Percentiles rank a stretch among this genome's conserved stretches.
Conservation (phyloP, 2,797 vertebrate genomes). For the Peromyscus nudipes region DNA sequence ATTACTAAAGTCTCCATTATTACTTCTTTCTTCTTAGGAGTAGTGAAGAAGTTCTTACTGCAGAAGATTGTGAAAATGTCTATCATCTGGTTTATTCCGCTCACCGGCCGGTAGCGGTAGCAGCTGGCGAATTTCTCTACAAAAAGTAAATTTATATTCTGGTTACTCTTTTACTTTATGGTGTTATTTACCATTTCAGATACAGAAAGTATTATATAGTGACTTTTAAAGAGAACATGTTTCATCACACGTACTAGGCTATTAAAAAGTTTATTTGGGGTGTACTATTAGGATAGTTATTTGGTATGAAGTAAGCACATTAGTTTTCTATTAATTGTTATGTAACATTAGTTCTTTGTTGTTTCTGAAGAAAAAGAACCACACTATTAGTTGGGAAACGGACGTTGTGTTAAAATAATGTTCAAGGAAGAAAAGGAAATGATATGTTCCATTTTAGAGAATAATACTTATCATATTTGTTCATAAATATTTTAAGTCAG, state of each 20-base stretch:
- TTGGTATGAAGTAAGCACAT: background rate
- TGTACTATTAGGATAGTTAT: slow-evolving; percentile 25
- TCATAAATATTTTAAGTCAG: slow-evolving; percentile 28
- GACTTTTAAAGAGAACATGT: background rate
- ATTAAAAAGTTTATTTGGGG: background rate
- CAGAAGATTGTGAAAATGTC: slow-evolving; percentile 99
- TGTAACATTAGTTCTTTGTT: slow-evolving; percentile 33
- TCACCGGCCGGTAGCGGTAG: slow-evolving; percentile 97
- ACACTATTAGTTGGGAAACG: slow-evolving; percentile 18
- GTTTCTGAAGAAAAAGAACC: background rate
- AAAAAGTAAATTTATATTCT: slow-evolving; percentile 94
- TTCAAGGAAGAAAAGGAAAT: slow-evolving; percentile 25
- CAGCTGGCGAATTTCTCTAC: slow-evolving; percentile 98
- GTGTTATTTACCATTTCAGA: slow-evolving; percentile 22
- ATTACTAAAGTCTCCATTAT: background rate
- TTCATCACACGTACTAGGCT: background rate
- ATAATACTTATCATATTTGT: slow-evolving; percentile 39
- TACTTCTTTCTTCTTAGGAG: slow-evolving; percentile 90
- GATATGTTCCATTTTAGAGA: slow-evolving; percentile 30
- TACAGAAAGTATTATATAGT: slow-evolving; percentile 30
- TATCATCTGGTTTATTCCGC: slow-evolving; percentile 99
- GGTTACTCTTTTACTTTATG: slow-evolving; percentile 19
- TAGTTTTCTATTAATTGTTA: slow-evolving; percentile 47
- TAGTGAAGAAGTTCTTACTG: slow-evolving; percentile 97
- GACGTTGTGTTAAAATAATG: background rate